A percentile compares a stretch with the other conserved stretches of the same genome.
phyloP scores from a whole-genome alignment of 2,797 vertebrate species.

The Enteromius mattozi region DNA sequence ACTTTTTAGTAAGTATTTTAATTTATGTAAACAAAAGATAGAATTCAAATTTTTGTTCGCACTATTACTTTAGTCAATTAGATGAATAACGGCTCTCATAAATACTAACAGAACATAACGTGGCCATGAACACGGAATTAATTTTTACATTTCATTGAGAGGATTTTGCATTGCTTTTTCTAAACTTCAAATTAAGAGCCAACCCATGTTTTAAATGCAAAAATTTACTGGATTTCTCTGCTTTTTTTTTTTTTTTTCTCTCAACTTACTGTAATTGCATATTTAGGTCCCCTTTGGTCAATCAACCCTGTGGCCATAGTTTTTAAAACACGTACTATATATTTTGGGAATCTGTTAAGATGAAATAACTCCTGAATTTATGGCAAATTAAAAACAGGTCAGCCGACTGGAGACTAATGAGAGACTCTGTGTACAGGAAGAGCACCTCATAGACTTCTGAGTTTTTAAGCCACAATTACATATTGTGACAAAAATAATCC shows the following conservation, averaged over 20 bases:
- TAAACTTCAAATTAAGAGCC: not conserved
- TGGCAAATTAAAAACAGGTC: slow-evolving; percentile 49
- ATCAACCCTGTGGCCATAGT: not conserved
- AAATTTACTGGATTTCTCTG: not conserved
- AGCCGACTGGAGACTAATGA: slow-evolving; percentile 40
- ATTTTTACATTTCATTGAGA: not conserved
- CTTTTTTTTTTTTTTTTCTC: no score
- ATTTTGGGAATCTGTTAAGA: not conserved
- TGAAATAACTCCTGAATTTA: slow-evolving; percentile 18
- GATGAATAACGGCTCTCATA: not conserved
- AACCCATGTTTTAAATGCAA: not conserved
- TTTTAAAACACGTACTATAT: not conserved
- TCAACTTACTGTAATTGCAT: not conserved
- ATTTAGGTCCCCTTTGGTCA: slow-evolving; percentile 8
- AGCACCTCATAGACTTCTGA: slow-evolving; percentile 57
- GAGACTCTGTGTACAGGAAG: slow-evolving; percentile 55
- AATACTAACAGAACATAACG: not conserved
- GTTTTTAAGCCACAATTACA: slow-evolving; percentile 67
- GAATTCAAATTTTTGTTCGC: not conserved
- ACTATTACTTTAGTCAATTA: not conserved
- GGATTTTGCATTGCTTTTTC: not conserved
- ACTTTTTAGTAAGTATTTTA: not conserved
- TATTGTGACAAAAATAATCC: slow-evolving; percentile 67
- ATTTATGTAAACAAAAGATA: not conserved
- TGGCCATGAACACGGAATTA: not conserved